Percentiles rank a stretch among this genome's conserved stretches.
Conservation (phyloP, 2,888 invertebrate genomes). For the Cyclophora punctaria region DNA sequence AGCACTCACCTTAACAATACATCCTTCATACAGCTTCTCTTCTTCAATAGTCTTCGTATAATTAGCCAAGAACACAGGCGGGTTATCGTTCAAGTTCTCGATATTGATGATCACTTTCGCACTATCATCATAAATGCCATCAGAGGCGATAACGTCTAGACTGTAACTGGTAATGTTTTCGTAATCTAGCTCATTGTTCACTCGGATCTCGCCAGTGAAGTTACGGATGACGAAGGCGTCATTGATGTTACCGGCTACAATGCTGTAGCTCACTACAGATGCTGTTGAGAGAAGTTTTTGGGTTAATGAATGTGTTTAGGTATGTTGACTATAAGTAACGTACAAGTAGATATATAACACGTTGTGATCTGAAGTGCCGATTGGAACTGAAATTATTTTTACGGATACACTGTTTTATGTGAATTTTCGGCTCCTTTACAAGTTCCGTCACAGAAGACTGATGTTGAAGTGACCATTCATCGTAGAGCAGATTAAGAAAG, state of each 20-base stretch:
- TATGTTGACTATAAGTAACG: no score
- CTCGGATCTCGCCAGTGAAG: conserved; percentile 88
- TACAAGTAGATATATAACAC: no score
- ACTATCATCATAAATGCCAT: conserved; percentile 88
- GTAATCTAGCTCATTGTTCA: conserved; percentile 86
- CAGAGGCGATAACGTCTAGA: conserved; percentile 87
- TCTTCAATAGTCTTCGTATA: conserved; percentile 85
- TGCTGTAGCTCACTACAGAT: conserved; percentile 89
- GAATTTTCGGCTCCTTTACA: no score
- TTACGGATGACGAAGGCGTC: conserved; percentile 91
- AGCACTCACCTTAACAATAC: conserved; percentile 77
- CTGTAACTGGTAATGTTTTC: conserved; percentile 90
- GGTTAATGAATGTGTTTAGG: no score
- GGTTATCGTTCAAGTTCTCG: conserved; percentile 94
- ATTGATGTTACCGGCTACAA: conserved; percentile 88
- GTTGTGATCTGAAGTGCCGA: no score
- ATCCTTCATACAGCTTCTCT: conserved; percentile 80
- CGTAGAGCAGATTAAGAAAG: no score
- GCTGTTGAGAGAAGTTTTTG: conserved; percentile 53
- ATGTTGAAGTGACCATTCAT: no score
- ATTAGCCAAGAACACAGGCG: conserved; percentile 86
- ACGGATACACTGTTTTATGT: no score
- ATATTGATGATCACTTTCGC: conserved; percentile 90
- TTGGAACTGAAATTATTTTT: no score
- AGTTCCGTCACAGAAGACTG: no score